Evolutionary conservation across 2,113 vertebrate genomes (phyloP).

Genomic region (Microcebus murinus): DNA sequence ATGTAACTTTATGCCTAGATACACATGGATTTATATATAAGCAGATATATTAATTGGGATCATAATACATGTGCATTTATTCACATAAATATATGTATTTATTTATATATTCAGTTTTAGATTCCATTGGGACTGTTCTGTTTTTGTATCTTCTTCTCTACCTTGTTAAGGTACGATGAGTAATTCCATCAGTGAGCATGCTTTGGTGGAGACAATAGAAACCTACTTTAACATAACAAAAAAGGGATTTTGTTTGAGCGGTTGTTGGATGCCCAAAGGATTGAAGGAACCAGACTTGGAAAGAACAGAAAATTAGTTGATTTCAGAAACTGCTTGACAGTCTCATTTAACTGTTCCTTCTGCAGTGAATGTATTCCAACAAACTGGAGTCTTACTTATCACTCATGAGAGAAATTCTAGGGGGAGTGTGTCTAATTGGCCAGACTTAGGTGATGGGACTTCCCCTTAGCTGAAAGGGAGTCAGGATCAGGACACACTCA

Average conservation of each 20-base stretch:
- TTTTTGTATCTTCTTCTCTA: not conserved
- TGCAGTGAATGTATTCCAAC: not conserved
- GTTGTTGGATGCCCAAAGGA: not conserved
- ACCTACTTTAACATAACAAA: not conserved
- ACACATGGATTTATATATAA: not conserved
- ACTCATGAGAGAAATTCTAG: not conserved
- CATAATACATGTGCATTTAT: not conserved
- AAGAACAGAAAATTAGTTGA: not conserved
- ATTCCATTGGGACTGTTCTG: not conserved
- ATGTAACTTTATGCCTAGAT: not conserved
- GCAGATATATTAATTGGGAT: not conserved
- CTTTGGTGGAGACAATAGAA: not conserved
- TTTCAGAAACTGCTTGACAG: not conserved
- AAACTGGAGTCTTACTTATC: not conserved
- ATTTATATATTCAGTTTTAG: not conserved
- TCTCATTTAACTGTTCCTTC: not conserved
- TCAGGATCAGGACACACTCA: not conserved
- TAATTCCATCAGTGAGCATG: not conserved
- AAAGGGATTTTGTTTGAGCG: not conserved
- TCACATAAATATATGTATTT: not conserved
- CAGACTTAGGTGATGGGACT: not conserved
- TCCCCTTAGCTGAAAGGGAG: not conserved
- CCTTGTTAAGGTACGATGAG: not conserved
- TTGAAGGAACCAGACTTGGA: not conserved
- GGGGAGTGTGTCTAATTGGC: no score